These are phyloP conservation scores for Nasonia longicornis DNA, from an alignment of 1,140 invertebrate genomes.

Conservation along the genomic window DNA sequence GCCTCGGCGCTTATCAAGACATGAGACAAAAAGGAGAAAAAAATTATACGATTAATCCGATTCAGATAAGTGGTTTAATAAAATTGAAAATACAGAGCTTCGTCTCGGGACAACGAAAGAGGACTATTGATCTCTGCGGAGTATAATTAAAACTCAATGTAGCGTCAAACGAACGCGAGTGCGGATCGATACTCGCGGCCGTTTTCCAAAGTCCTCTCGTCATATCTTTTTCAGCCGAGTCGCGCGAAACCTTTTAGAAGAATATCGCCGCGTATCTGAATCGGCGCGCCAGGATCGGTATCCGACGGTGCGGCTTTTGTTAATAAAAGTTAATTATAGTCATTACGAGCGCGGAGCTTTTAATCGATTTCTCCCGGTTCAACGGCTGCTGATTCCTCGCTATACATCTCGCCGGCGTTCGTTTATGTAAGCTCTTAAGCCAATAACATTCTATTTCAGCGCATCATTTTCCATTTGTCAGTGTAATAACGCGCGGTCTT, in stretches of 20 bases:
- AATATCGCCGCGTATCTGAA: no score
- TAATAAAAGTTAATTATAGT: neutral
- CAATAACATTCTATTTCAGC: neutral
- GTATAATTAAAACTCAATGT: slow-evolving; percentile 9
- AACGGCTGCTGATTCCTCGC: no score
- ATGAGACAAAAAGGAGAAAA: neutral
- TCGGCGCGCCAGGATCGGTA: neutral
- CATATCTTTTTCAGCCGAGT: no score
- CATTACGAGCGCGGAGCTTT: neutral
- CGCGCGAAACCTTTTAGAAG: no score
- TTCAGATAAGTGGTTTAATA: slow-evolving; percentile 1
- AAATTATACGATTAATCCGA: neutral
- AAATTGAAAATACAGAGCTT: neutral
- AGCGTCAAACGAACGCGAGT: neutral
- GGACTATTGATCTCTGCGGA: slow-evolving; percentile 3
- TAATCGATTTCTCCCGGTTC: neutral
- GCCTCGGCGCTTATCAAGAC: neutral
- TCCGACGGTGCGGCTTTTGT: no score
- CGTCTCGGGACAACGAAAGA: neutral
- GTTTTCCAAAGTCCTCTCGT: no score
- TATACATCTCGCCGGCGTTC: neutral
- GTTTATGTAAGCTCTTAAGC: neutral
- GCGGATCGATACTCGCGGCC: no score
- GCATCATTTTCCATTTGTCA: neutral
- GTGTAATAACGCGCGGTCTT: neutral